Evolutionary conservation across 2,888 invertebrate species (phyloP).

Genomic region (Plutella xylostella): DNA sequence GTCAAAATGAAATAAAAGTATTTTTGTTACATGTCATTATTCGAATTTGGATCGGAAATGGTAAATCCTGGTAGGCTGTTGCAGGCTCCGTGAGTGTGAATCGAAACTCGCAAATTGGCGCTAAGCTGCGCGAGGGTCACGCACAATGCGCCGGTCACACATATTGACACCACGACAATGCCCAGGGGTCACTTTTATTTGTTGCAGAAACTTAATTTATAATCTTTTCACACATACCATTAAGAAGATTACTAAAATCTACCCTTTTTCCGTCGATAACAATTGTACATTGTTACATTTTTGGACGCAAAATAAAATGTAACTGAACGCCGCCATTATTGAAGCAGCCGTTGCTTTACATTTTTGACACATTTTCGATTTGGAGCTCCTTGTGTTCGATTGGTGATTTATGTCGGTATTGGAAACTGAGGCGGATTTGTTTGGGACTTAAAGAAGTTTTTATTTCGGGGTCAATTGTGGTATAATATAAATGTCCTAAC

Average conservation of each 20-base stretch:
- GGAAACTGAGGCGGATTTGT: constrained; percentile 34
- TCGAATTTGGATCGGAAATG: constrained; percentile 38
- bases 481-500: constrained; percentile 36
- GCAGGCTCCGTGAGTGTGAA: too few relatives aligned
- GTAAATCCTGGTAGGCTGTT: constrained; percentile 48
- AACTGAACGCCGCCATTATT: constrained; percentile 49
- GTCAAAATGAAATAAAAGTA: not conserved
- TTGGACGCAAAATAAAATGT: constrained; percentile 40
- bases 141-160: constrained; percentile 64
- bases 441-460: constrained; percentile 42
- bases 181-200: constrained; percentile 69
- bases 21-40: constrained; percentile 23
- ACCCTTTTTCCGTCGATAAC: constrained; percentile 64
- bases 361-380: constrained; percentile 52
- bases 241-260: constrained; percentile 68
- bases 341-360: constrained; percentile 46
- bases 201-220: constrained; percentile 70
- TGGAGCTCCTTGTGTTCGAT: constrained; percentile 47
- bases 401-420: constrained; percentile 56
- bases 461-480: constrained; percentile 58
- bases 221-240: constrained; percentile 71
- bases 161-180: constrained; percentile 67
- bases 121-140: constrained; percentile 56
- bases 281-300: constrained; percentile 65
- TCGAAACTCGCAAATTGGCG: constrained; percentile 60